Conservation (phyloP, 2,888 invertebrate species). For the Nipponacmea schrenckii region DNA sequence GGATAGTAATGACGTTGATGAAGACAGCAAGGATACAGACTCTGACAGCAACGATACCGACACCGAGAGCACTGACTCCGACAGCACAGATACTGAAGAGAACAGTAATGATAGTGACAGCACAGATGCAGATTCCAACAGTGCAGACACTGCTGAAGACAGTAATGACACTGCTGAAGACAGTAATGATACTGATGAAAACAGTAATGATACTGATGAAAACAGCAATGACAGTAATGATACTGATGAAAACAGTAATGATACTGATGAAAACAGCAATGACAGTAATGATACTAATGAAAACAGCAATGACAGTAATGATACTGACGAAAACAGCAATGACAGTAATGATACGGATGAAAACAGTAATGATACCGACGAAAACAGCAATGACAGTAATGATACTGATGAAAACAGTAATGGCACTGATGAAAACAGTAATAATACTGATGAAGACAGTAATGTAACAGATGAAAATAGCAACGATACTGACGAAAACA, state of each 20-base stretch:
- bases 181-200: background rate
- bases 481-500: no score
- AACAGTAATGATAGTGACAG: background rate
- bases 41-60: background rate
- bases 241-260: background rate
- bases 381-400: background rate
- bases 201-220: background rate
- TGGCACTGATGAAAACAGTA: background rate
- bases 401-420: background rate
- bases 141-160: slow-evolving; percentile 1
- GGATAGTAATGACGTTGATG: background rate
- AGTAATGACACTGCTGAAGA: background rate
- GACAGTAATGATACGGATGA: background rate
- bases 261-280: background rate
- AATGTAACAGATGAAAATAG: background rate
- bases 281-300: background rate
- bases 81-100: background rate
- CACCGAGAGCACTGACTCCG: no score
- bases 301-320: background rate
- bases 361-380: background rate
- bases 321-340: background rate
- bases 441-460: background rate
- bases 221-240: background rate
- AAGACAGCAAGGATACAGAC: background rate
- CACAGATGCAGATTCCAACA: background rate